Evolutionary conservation across 1,140 invertebrate species (phyloP).

Genomic region (Thaumatotibia leucotreta): DNA sequence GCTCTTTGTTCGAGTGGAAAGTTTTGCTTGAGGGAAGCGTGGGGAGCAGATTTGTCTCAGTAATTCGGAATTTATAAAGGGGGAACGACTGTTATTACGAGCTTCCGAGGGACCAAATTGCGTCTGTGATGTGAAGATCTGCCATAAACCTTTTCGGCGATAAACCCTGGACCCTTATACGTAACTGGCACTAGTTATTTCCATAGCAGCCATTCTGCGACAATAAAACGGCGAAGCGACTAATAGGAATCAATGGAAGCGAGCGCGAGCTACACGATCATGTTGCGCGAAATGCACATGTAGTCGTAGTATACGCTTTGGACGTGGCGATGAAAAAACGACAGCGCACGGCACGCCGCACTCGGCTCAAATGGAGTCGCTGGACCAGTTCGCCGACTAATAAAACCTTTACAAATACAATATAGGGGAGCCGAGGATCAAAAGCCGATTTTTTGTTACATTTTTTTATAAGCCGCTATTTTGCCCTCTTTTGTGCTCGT

Average conservation of each 20-base stretch:
- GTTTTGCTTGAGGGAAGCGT: slow-evolving; percentile 32
- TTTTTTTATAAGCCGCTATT: slow-evolving; percentile 71
- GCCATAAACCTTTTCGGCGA: slow-evolving; percentile 4
- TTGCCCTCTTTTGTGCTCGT: slow-evolving; percentile 72
- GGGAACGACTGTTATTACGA: slow-evolving; percentile 10
- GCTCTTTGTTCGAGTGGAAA: slow-evolving; percentile 66
- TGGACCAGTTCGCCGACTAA: slow-evolving; percentile 59
- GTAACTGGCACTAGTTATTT: background rate
- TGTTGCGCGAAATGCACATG: slow-evolving; percentile 18
- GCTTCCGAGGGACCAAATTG: slow-evolving; percentile 5
- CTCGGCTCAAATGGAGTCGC: slow-evolving; percentile 34
- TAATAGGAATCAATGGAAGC: background rate
- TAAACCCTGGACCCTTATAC: background rate
- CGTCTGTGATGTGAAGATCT: background rate
- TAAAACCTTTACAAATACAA: slow-evolving; percentile 69
- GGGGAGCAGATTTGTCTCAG: slow-evolving; percentile 53
- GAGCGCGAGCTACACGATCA: slow-evolving; percentile 29
- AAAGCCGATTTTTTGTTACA: slow-evolving; percentile 72
- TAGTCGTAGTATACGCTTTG: background rate
- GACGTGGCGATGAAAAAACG: slow-evolving; percentile 7
- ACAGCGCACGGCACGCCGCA: background rate
- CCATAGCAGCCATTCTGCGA: background rate
- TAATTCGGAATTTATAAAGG: slow-evolving; percentile 19
- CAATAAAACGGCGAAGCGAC: background rate
- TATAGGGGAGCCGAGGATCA: slow-evolving; percentile 66